Percentiles rank a stretch among this genome's conserved stretches.
Evolutionary conservation across 2,888 invertebrate species (phyloP).

Genomic region (Cerastoderma edule): DNA sequence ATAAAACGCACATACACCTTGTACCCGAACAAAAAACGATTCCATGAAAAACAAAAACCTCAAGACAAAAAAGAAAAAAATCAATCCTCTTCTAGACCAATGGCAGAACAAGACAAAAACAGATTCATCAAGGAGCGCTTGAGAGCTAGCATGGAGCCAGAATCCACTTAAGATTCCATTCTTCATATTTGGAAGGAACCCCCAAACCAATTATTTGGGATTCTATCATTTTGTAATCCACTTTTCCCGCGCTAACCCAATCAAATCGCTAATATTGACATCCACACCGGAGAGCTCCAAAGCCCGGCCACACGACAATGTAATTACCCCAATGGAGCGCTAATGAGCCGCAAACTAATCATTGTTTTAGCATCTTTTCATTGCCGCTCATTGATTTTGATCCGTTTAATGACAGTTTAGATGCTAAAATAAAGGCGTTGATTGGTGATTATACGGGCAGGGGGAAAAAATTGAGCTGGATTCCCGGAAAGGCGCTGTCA

Average conservation of each 20-base stretch:
- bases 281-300: slow-evolving; percentile 15
- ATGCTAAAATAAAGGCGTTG: slow-evolving; percentile 31
- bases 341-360: slow-evolving; percentile 66
- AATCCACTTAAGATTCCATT: slow-evolving; percentile 25
- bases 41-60: too few relatives aligned
- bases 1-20: too few relatives aligned
- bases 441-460: slow-evolving; percentile 31
- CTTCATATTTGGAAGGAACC: slow-evolving; percentile 22
- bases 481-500: too few relatives aligned
- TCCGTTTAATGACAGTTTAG: slow-evolving; percentile 28
- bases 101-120: slow-evolving; percentile 16
- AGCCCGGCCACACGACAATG: slow-evolving; percentile 38
- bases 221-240: slow-evolving; percentile 47
- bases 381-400: slow-evolving; percentile 48
- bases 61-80: too few relatives aligned
- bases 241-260: slow-evolving; percentile 52
- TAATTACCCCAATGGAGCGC: slow-evolving; percentile 52
- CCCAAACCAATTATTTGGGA: slow-evolving; percentile 25
- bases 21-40: too few relatives aligned
- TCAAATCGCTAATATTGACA: slow-evolving; percentile 52
- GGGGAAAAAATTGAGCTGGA: slow-evolving; percentile 13
- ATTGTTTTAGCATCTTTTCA: slow-evolving; percentile 71
- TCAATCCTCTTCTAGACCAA: too few relatives aligned
- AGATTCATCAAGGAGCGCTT: background rate
- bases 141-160: slow-evolving; percentile 12